Evolutionary conservation across 2,797 vertebrate genomes (phyloP).

Genomic region (Gymnoscopelus braueri): DNA sequence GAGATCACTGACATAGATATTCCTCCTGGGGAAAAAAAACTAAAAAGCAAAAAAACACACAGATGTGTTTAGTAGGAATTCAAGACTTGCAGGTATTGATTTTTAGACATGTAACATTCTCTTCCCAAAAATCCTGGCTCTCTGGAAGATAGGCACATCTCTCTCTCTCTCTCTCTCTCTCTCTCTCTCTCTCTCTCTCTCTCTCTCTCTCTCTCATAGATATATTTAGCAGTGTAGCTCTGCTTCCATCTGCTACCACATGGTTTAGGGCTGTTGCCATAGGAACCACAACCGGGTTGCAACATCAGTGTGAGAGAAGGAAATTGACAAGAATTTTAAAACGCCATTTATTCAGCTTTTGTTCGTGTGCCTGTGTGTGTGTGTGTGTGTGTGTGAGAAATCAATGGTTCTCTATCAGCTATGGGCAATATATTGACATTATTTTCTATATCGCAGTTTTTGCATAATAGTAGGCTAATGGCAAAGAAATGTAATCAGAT

Average conservation of each 20-base stretch:
- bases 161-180: conserved; percentile 38
- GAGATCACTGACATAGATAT: too few relatives aligned
- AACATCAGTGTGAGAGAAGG: conserved; percentile 75
- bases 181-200: conserved; percentile 24
- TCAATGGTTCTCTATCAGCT: too few relatives aligned
- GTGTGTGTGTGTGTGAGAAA: conserved; percentile 40
- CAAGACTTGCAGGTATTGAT: too few relatives aligned
- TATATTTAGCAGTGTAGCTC: conserved; percentile 71
- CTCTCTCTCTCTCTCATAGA: conserved; percentile 63
- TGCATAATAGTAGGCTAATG: too few relatives aligned
- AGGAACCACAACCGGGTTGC: conserved; percentile 83
- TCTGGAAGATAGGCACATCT: background rate
- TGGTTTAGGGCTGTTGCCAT: conserved; percentile 87
- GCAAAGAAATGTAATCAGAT: too few relatives aligned
- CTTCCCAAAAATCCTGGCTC: too few relatives aligned
- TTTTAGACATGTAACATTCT: too few relatives aligned
- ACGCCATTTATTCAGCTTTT: conserved; percentile 70
- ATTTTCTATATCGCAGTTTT: too few relatives aligned
- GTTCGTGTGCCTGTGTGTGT: conserved; percentile 30
- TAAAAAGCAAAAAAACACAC: too few relatives aligned
- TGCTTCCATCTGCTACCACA: conserved; percentile 79
- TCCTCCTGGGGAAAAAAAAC: too few relatives aligned
- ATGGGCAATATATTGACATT: too few relatives aligned
- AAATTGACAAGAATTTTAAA: conserved; percentile 74
- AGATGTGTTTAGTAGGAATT: too few relatives aligned